Conservation (phyloP, 2,888 invertebrate species). For the Eupeodes luniger region DNA sequence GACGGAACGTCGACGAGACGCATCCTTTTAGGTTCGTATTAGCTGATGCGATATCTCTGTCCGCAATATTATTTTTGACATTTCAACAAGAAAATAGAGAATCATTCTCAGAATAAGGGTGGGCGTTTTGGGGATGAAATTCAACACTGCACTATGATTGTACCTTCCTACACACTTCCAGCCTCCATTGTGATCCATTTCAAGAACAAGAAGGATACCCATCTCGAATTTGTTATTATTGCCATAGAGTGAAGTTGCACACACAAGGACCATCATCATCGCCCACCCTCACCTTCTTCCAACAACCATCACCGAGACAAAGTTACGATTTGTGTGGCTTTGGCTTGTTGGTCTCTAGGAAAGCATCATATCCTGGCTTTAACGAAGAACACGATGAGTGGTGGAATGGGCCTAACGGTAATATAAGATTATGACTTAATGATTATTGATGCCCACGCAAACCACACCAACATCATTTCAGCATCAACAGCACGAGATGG, state of each 20-base stretch:
- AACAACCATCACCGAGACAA: slow-evolving; percentile 38
- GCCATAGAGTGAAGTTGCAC: slow-evolving; percentile 45
- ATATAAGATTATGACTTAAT: slow-evolving; percentile 75
- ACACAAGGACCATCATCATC: slow-evolving; percentile 39
- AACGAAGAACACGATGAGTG: neutral
- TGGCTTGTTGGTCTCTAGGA: slow-evolving; percentile 37
- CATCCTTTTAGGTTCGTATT: slow-evolving; percentile 14
- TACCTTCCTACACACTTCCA: neutral
- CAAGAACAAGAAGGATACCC: slow-evolving; percentile 33
- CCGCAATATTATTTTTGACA: slow-evolving; percentile 68
- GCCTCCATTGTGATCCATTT: slow-evolving; percentile 7
- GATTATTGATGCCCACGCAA: slow-evolving; percentile 71
- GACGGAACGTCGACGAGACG: neutral
- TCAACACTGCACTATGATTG: slow-evolving; percentile 49
- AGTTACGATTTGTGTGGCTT: slow-evolving; percentile 62
- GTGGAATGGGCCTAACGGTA: slow-evolving; percentile 58
- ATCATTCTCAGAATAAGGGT: slow-evolving; percentile 37
- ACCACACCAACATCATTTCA: slow-evolving; percentile 44
- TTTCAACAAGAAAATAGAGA: slow-evolving; percentile 46
- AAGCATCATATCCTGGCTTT: slow-evolving; percentile 9
- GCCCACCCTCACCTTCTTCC: too few species aligned
- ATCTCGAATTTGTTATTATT: slow-evolving; percentile 28
- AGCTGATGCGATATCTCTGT: slow-evolving; percentile 16
- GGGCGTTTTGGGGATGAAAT: slow-evolving; percentile 34
- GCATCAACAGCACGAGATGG: slow-evolving; percentile 13